Conservation (phyloP, 2,888 invertebrate species). For the Meiosimyza decipiens region DNA sequence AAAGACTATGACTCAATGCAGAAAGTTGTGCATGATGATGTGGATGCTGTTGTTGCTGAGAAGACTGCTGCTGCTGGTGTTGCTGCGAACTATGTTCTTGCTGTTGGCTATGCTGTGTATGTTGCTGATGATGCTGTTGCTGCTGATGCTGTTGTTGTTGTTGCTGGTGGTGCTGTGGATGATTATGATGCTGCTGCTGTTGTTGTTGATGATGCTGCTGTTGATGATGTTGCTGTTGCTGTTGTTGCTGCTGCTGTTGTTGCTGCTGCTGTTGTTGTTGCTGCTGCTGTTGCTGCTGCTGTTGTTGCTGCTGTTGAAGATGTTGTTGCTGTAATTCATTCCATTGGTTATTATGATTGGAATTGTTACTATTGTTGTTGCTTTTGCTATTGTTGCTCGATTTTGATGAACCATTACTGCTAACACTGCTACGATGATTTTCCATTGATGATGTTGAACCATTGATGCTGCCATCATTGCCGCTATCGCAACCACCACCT, state of each 20-base stretch:
- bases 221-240: conserved; percentile 55
- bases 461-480: conserved; percentile 40
- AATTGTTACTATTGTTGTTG: conserved; percentile 44
- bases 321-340: conserved; percentile 40
- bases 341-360: conserved; percentile 38
- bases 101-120: conserved; percentile 51
- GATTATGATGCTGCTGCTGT: conserved; percentile 45
- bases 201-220: conserved; percentile 49
- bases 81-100: conserved; percentile 51
- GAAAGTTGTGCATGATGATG: conserved; percentile 53
- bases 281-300: conserved; percentile 43
- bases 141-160: conserved; percentile 45
- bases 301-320: conserved; percentile 45
- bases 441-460: conserved; percentile 46
- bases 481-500: conserved; percentile 41
- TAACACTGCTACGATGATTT: conserved; percentile 52
- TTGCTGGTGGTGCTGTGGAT: conserved; percentile 40
- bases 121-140: conserved; percentile 49
- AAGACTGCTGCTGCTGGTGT: conserved; percentile 47
- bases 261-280: conserved; percentile 50
- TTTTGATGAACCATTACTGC: conserved; percentile 53
- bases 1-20: conserved; percentile 53
- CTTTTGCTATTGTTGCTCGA: conserved; percentile 42
- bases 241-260: conserved; percentile 54
- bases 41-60: conserved; percentile 41